Conservation (phyloP, 2,797 vertebrate genomes). For the Trematomus bernacchii region DNA sequence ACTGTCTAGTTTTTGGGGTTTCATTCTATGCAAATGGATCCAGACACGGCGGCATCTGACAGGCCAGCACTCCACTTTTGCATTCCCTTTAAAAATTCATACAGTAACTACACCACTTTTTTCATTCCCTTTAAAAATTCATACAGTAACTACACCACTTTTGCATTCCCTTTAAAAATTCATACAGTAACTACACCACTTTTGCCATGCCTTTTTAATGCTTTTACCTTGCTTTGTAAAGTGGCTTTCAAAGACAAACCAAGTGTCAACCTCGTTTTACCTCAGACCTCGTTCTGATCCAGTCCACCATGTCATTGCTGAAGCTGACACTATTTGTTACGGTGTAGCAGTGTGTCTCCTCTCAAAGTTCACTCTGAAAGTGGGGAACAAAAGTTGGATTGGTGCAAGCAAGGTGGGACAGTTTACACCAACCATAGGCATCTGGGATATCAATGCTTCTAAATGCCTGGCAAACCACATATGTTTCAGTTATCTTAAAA, state of each 20-base stretch:
- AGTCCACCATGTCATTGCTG: not conserved
- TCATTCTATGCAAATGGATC: not conserved
- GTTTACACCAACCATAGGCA: not conserved
- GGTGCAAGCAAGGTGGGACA: too few relatives aligned
- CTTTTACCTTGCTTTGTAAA: not conserved
- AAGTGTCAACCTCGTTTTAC: not conserved
- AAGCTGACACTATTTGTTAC: not conserved
- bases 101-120: too few relatives aligned
- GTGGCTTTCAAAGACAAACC: not conserved
- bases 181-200: not conserved
- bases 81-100: not conserved
- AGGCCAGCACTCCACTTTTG: not conserved
- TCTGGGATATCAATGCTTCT: not conserved
- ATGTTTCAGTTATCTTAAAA: conserved; percentile 7
- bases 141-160: too few relatives aligned
- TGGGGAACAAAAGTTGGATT: not conserved
- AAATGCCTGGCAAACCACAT: not conserved
- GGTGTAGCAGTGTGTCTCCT: not conserved
- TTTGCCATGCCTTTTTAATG: not conserved
- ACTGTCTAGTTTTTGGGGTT: not conserved
- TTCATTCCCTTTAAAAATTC: not conserved
- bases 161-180: not conserved
- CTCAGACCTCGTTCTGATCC: not conserved
- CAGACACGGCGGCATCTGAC: not conserved
- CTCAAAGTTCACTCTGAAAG: not conserved